Evolutionary conservation across 92 coral and sea anemone genomes (phyloP).

Genomic region (Palythoa grandiflora): DNA sequence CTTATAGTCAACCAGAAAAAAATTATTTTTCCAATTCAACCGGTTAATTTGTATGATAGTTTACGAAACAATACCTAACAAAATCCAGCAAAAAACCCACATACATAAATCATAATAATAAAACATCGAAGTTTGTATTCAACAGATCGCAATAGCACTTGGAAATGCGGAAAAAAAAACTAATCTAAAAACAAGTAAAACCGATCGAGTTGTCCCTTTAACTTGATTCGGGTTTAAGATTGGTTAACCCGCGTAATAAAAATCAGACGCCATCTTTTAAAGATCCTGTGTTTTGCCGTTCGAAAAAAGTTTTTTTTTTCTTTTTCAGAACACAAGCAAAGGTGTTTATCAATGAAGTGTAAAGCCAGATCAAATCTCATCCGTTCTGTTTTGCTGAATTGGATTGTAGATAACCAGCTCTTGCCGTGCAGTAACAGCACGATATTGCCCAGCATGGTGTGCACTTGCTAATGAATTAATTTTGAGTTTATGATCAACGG

Average conservation of each 20-base stretch:
- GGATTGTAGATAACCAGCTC: constrained; percentile 27
- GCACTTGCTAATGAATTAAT: constrained; percentile 52
- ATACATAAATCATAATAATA: background rate
- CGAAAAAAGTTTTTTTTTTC: background rate
- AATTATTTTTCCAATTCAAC: background rate
- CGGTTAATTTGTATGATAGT: background rate
- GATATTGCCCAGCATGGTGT: constrained; percentile 46
- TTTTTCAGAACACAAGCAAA: background rate
- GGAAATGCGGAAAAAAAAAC: background rate
- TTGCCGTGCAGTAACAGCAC: constrained; percentile 44
- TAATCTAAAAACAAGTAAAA: constrained; percentile 30
- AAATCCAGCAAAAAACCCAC: background rate
- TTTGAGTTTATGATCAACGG: constrained; percentile 35
- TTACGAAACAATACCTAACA: no score
- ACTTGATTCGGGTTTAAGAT: background rate
- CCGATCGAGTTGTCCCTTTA: constrained; percentile 1
- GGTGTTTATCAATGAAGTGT: background rate
- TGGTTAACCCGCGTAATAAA: constrained; percentile 20
- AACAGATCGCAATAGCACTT: background rate
- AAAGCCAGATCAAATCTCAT: constrained; percentile 5
- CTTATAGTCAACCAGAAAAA: background rate
- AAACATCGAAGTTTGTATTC: constrained; percentile 11
- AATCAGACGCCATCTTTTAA: background rate
- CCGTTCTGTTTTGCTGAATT: constrained; percentile 34
- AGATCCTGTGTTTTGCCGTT: background rate